phyloP scores from a whole-genome alignment of 2,888 invertebrate genomes.

The Cerastoderma edule region DNA sequence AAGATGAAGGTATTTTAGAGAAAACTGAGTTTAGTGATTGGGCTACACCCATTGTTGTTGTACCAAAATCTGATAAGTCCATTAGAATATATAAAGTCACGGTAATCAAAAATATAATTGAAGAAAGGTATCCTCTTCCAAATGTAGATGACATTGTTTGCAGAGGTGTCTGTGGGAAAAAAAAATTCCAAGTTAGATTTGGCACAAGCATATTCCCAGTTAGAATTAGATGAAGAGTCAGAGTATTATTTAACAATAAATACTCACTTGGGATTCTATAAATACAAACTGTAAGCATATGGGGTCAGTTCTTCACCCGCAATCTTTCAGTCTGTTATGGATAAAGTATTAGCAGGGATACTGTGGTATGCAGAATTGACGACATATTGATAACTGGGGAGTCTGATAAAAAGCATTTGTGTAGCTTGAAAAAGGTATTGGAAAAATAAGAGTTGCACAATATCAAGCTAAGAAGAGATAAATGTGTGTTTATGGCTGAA shows the following conservation, averaged over 20 bases:
- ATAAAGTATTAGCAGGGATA: constrained; percentile 30
- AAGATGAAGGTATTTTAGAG: constrained; percentile 27
- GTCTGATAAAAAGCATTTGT: constrained; percentile 30
- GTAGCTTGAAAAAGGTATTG: constrained; percentile 33
- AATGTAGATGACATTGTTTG: constrained; percentile 54
- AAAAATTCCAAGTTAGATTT: constrained; percentile 58
- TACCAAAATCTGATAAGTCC: constrained; percentile 44
- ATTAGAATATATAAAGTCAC: constrained; percentile 60
- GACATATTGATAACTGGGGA: constrained; percentile 51
- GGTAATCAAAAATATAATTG: constrained; percentile 65
- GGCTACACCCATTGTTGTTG: constrained; percentile 60
- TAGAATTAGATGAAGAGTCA: constrained; percentile 45
- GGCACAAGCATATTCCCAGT: constrained; percentile 48
- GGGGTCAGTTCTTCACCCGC: constrained; percentile 48
- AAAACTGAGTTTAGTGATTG: constrained; percentile 49
- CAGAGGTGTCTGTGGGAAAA: constrained; percentile 41
- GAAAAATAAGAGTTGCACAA: constrained; percentile 36
- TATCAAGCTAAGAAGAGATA: constrained; percentile 18
- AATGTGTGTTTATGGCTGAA: constrained; percentile 26
- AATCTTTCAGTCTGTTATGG: constrained; percentile 51
- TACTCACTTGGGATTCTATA: constrained; percentile 48
- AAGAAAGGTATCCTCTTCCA: constrained; percentile 65
- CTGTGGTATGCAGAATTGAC: constrained; percentile 17
- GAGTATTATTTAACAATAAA: constrained; percentile 51
- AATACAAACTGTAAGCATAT: constrained; percentile 38